Base-by-base conservation (phyloP, 35 echinoderm and acorn worm genomes). In the Apostichopus californicus region DNA sequence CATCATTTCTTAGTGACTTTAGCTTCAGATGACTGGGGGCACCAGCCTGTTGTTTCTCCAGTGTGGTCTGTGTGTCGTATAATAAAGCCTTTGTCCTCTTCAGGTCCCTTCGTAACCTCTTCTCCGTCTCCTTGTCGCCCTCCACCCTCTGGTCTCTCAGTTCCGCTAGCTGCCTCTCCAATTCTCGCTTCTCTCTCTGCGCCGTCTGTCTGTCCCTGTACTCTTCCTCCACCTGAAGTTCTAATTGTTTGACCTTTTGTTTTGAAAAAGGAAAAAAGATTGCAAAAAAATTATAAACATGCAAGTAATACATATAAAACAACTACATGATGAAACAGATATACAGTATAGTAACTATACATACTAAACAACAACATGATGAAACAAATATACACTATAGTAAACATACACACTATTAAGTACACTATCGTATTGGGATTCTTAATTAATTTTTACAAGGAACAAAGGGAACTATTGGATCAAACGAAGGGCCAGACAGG, bases 1-100 rank as follows among this genome's bases (percentile, higher is more conserved):
- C 97, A 95, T 99, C 97, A 92, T 96, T 95, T 84, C 96, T 96
- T n/a, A 99, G 95, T 84, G 94, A 89, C 59, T 99, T 99, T 23
- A 99, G 63, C 72, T 96, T 99, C 20, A 91, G 14, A 46, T 92
- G 87, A 73, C 93, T 99, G 6, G 93, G 89, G 55, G 95, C 97
- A 4, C 93, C 77, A 3, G 95, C 92, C 70, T 96, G 94, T 85
- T 95, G 95, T 64, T 93, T 96, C 7, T 99, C 97, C 54, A 99
- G 55, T 68, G 96, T 96, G 0, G 89, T 93, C 89, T 99, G 97
- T 12, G 97, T 95, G 87, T 99, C 97, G 55, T 95, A 93, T 34
- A 99, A 77, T 77, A 99, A 52, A 4, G 93, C 95, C 77, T 99
- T 99, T 23, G 97, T 99, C 79, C 94, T 99, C 92, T 96, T 99